Evolutionary conservation across 2,113 vertebrate species (phyloP).

Genomic region (Hyperoodon ampullatus): DNA sequence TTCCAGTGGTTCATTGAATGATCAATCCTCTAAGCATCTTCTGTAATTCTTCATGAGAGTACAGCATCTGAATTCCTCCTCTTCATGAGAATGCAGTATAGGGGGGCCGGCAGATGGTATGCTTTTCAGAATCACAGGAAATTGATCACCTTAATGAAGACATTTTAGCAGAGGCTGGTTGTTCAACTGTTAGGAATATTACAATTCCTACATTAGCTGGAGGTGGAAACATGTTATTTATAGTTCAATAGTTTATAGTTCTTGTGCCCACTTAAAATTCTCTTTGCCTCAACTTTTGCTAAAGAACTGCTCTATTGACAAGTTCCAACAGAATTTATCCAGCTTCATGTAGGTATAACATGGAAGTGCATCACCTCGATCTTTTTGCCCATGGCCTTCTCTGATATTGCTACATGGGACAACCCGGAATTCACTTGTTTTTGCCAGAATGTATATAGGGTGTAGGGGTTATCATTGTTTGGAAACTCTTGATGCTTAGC

Average conservation of each 20-base stretch:
- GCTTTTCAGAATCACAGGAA: constrained; percentile 86
- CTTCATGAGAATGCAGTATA: constrained; percentile 81
- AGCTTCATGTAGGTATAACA: not conserved
- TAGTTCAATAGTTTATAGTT: not conserved
- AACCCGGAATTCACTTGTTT: not conserved
- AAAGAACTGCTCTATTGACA: not conserved
- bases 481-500: not conserved
- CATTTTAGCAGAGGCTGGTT: not conserved
- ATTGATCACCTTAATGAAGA: constrained; percentile 64
- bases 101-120: constrained; percentile 78
- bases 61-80: constrained; percentile 81
- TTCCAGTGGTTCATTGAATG: constrained; percentile 68
- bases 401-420: not conserved
- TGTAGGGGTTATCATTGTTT: not conserved
- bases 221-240: not conserved
- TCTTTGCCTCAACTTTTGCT: not conserved
- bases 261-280: not conserved
- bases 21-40: constrained; percentile 81
- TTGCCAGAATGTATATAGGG: not conserved
- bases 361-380: not conserved
- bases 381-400: not conserved
- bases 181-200: not conserved
- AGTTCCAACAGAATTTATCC: not conserved
- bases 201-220: not conserved
- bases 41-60: constrained; percentile 22